phyloP scores from a whole-genome alignment of 2,888 invertebrate species.

The Hololepta plana region DNA sequence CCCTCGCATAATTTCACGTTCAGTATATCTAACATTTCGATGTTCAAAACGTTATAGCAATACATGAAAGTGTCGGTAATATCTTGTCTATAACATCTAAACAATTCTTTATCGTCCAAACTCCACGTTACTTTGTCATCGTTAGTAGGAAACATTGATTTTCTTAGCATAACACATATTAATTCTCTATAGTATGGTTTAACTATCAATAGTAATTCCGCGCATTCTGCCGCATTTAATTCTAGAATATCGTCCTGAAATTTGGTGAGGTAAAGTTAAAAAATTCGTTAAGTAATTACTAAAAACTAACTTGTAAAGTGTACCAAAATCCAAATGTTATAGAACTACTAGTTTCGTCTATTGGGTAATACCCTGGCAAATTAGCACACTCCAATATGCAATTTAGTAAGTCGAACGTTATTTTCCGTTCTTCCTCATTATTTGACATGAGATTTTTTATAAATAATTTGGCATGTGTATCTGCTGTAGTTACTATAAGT shows the following conservation, averaged over 20 bases:
- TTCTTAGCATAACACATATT: slow-evolving; percentile 55
- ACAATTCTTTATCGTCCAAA: slow-evolving; percentile 67
- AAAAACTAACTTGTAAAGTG: slow-evolving; percentile 49
- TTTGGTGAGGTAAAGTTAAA: background rate
- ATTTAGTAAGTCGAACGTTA: slow-evolving; percentile 44
- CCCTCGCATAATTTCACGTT: slow-evolving; percentile 41
- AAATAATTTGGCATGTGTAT: slow-evolving; percentile 43
- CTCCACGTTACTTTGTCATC: slow-evolving; percentile 39
- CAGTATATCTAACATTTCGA: slow-evolving; percentile 52
- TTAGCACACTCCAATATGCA: slow-evolving; percentile 64
- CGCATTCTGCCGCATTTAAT: slow-evolving; percentile 27
- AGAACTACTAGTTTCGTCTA: slow-evolving; percentile 74
- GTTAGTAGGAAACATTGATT: slow-evolving; percentile 51
- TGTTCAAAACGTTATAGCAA: slow-evolving; percentile 66
- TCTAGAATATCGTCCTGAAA: slow-evolving; percentile 44
- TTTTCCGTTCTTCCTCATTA: slow-evolving; percentile 31
- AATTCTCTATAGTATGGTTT: slow-evolving; percentile 65
- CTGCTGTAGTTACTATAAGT: slow-evolving; percentile 49
- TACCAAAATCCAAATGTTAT: slow-evolving; percentile 86
- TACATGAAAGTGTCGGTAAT: slow-evolving; percentile 41
- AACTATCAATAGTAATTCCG: slow-evolving; percentile 36
- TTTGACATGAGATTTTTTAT: slow-evolving; percentile 32
- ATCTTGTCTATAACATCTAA: slow-evolving; percentile 42
- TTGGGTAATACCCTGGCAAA: slow-evolving; percentile 67
- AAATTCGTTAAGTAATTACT: background rate